phyloP scores from a whole-genome alignment of 2,113 vertebrate species.

The Petromus typicus region DNA sequence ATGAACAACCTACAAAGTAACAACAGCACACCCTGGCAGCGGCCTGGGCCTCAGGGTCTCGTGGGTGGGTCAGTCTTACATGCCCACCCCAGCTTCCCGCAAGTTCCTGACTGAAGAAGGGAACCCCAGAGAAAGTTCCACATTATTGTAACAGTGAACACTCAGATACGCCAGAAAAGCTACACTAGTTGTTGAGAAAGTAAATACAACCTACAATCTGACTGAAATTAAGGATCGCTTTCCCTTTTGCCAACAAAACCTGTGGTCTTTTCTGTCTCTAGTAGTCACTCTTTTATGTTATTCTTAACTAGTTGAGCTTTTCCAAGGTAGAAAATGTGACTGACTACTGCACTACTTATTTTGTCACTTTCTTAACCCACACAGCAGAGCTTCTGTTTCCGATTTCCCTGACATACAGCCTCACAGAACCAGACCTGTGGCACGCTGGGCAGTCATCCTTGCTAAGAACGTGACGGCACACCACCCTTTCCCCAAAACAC shows the following conservation, averaged over 20 bases:
- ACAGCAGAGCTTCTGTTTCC: not conserved
- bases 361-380: not conserved
- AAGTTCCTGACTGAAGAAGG: constrained; percentile 30
- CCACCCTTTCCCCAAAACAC: not conserved
- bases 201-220: not conserved
- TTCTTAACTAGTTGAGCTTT: constrained; percentile 30
- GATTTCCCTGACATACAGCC: not conserved
- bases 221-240: not conserved
- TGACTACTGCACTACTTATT: not conserved
- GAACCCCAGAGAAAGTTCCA: not conserved
- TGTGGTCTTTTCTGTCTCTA: not conserved
- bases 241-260: not conserved
- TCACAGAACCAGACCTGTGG: constrained; percentile 14
- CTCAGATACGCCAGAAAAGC: not conserved
- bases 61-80: not conserved
- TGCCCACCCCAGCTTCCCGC: not conserved
- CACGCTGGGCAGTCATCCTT: not conserved
- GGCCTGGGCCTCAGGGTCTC: not conserved
- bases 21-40: not conserved
- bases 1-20: not conserved
- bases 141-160: not conserved
- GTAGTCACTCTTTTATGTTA: not conserved
- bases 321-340: not conserved
- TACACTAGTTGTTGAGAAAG: not conserved
- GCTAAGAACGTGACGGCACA: not conserved